A percentile compares a stretch with the other conserved stretches of the same genome.
phyloP scores from a whole-genome alignment of 2,888 invertebrate genomes.

The Serripes groenlandicus region DNA sequence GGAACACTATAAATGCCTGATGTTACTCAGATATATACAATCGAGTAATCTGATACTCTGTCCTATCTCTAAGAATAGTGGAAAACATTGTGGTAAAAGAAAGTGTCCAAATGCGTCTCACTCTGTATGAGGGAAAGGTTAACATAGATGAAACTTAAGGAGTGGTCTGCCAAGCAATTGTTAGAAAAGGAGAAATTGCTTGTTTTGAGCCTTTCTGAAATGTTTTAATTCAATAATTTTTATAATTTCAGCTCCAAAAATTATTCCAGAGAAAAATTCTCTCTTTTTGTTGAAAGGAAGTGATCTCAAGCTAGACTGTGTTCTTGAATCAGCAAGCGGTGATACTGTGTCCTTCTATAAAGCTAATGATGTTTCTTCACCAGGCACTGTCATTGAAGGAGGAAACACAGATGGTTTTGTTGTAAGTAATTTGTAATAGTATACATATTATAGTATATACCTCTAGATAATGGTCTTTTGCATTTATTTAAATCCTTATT shows the following conservation, averaged over 20 bases:
- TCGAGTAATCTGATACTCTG: no score
- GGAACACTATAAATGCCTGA: no score
- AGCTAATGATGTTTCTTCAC: neutral
- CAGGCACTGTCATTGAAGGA: neutral
- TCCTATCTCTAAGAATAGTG: no score
- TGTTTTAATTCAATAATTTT: no score
- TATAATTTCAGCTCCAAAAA: slow-evolving; percentile 14
- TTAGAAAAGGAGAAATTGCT: neutral
- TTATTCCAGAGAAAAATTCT: slow-evolving; percentile 24
- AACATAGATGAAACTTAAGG: neutral
- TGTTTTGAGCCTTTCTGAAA: neutral
- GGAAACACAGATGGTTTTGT: slow-evolving; percentile 10
- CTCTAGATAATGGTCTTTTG: no score
- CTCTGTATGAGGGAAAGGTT: neutral
- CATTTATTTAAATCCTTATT: no score
- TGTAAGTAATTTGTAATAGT: slow-evolving; percentile 21
- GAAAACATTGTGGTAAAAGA: no score
- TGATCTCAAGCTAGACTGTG: slow-evolving; percentile 33
- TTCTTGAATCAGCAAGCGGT: neutral
- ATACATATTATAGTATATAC: no score
- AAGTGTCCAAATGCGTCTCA: no score
- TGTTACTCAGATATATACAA: no score
- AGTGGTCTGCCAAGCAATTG: neutral
- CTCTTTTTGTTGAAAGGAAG: slow-evolving; percentile 30
- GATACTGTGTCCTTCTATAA: neutral